Percentiles rank a stretch among this genome's conserved stretches.
phyloP scores from a whole-genome alignment of 2,888 invertebrate genomes.

The Drosophila pseudotakahashii region DNA sequence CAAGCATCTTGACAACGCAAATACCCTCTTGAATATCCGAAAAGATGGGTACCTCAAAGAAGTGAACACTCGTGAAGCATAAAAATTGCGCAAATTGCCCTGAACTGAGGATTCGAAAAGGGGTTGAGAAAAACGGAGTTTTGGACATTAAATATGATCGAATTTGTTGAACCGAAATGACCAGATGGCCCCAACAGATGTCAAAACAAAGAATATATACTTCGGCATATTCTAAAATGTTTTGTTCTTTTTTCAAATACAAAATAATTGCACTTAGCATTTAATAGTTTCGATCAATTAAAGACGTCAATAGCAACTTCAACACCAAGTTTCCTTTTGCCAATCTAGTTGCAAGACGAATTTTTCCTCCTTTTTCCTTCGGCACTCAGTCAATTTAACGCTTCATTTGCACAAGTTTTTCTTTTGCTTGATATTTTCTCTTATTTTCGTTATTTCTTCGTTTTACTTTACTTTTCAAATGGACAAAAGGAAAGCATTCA shows the following conservation, averaged over 20 bases:
- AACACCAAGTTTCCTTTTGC: slow-evolving; percentile 13
- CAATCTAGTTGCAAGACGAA: slow-evolving; percentile 8
- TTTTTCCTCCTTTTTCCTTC: slow-evolving; percentile 4
- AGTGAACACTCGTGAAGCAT: slow-evolving; percentile 25
- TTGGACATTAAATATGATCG: neutral
- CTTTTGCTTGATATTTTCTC: slow-evolving; percentile 1
- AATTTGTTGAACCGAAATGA: neutral
- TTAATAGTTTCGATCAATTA: slow-evolving; percentile 25
- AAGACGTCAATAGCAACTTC: slow-evolving; percentile 16
- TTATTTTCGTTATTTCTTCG: slow-evolving; percentile 17
- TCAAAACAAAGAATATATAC: neutral
- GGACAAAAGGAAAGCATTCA: slow-evolving; percentile 38
- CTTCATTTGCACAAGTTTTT: slow-evolving; percentile 61
- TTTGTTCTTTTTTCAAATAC: too few relatives aligned
- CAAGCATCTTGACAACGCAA: neutral
- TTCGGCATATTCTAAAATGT: neutral
- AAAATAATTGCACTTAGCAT: slow-evolving; percentile 5
- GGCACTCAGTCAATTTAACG: slow-evolving; percentile 62
- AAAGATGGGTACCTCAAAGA: slow-evolving; percentile 16
- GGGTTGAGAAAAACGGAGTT: neutral
- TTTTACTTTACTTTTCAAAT: slow-evolving; percentile 25
- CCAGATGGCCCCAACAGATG: slow-evolving; percentile 16
- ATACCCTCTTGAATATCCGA: neutral
- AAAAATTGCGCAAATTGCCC: slow-evolving; percentile 28
- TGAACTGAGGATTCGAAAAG: neutral